phyloP scores from a whole-genome alignment of 2,888 invertebrate species.

The Stegophylla sp. region DNA sequence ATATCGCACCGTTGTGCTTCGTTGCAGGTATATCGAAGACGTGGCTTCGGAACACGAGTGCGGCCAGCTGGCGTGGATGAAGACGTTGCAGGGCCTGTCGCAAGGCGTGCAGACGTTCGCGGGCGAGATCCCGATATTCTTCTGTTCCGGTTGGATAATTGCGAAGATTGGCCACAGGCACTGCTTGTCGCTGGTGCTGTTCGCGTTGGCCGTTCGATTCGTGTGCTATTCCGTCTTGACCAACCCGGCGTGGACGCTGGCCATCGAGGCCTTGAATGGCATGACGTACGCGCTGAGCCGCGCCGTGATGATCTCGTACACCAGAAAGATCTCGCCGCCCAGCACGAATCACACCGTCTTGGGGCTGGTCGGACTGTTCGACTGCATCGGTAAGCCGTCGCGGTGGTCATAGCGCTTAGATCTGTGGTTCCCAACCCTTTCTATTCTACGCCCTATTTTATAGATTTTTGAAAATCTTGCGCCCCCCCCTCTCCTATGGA shows the following conservation, averaged over 20 bases:
- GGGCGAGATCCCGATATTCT: constrained; percentile 87
- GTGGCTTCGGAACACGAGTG: constrained; percentile 50
- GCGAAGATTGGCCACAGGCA: constrained; percentile 81
- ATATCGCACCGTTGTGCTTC: too few relatives aligned
- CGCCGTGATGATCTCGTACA: constrained; percentile 87
- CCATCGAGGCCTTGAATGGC: constrained; percentile 86
- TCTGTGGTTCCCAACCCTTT: too few relatives aligned
- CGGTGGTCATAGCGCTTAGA: too few relatives aligned
- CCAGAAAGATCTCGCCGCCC: constrained; percentile 80
- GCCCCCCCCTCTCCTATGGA: too few relatives aligned
- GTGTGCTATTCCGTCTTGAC: constrained; percentile 80
- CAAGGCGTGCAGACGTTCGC: constrained; percentile 81
- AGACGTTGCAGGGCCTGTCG: constrained; percentile 78
- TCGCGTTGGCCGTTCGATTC: constrained; percentile 81
- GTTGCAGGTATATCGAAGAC: constrained; percentile 74
- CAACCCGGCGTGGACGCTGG: constrained; percentile 84
- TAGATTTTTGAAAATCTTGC: too few relatives aligned
- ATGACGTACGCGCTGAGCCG: constrained; percentile 88
- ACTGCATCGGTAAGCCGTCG: constrained; percentile 73
- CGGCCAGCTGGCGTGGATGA: constrained; percentile 68
- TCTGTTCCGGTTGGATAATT: constrained; percentile 76
- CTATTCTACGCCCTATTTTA: too few relatives aligned
- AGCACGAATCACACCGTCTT: constrained; percentile 88
- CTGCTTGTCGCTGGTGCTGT: constrained; percentile 82
- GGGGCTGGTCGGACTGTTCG: constrained; percentile 85